A percentile compares a stretch with the other conserved stretches of the same genome.
Conservation (phyloP, 2,888 invertebrate genomes). For the Timema podura region DNA sequence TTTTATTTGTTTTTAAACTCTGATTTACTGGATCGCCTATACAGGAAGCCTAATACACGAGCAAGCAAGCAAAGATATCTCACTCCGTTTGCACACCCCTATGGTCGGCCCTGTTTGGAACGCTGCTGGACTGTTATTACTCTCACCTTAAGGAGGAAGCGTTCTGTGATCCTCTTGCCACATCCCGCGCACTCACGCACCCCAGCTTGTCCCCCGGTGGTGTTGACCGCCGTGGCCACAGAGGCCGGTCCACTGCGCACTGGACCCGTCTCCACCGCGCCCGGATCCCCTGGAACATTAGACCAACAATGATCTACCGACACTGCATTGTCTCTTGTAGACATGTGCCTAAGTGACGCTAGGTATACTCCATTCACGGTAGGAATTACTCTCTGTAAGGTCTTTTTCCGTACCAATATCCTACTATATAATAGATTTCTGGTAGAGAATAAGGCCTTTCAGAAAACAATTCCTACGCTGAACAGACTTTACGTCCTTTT, state of each 20-base stretch:
- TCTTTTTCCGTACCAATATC: no score
- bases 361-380: no score
- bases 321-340: no score
- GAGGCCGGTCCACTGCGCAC: conserved; percentile 29
- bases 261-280: conserved; percentile 41
- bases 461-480: no score
- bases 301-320: not conserved
- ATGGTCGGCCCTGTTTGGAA: not conserved
- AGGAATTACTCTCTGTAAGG: no score
- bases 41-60: no score
- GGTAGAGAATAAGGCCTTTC: no score
- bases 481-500: no score
- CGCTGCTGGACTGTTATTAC: not conserved
- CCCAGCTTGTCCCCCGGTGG: conserved; percentile 40
- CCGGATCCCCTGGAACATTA: conserved; percentile 41
- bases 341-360: no score
- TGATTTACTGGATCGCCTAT: no score
- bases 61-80: not conserved
- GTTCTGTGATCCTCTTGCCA: conserved; percentile 78
- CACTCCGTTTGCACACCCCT: not conserved
- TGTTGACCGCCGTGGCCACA: conserved; percentile 27
- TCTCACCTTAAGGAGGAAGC: conserved; percentile 51
- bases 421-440: no score
- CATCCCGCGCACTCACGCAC: conserved; percentile 76
- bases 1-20: no score